Evolutionary conservation across 2,113 vertebrate species (phyloP), one percentile per base, ranked within the genome.

Genomic region (Cottus gobio): DNA sequence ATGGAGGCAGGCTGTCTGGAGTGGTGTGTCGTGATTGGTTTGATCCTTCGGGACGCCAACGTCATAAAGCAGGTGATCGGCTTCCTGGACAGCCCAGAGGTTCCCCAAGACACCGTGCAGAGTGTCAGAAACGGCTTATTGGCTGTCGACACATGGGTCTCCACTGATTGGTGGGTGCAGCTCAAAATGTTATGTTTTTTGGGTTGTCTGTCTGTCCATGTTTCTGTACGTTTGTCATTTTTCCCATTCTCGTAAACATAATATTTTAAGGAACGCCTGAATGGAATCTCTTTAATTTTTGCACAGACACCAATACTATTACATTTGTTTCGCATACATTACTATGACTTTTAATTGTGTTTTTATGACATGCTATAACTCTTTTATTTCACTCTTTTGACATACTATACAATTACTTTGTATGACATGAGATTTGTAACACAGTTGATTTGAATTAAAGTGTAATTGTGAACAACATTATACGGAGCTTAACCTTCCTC

Each of bases 1-100:
- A 96, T 96, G 96, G 98, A 99, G 94, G 98, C 98, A 2, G 96
- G 97, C 78, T 99, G 98, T 91, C 93, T 99, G 90, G 98, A 99
- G 85, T 99, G 98, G 98, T 99, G 98, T 31, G 85, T 97, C 28
- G 92, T 99, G 71, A 96, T 98, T 80, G 97, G 97, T 63, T 91
- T 99, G 89, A 98, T 99, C 92, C 95, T 99, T 65, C 95, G 97
- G 83, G 98, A 99, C 58, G 90, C 96, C 48, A 94, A 93, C 50
- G 78, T 98, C 61, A 97, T 99, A 87, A 97, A 89, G 89, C 97
- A 98, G 89, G 96, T 98, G 77, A 94, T 99, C 78, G 93, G 92
- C 58, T 91, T 97, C 83, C 91, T 97, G 82, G 96, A 98, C 63
- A 95, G 94, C 57, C 95, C 97, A 1, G 98, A 99, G 85, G 93